These are phyloP conservation scores for Glyptemys insculpta DNA, from an alignment of 2,797 vertebrate genomes.

Conservation along the genomic window DNA sequence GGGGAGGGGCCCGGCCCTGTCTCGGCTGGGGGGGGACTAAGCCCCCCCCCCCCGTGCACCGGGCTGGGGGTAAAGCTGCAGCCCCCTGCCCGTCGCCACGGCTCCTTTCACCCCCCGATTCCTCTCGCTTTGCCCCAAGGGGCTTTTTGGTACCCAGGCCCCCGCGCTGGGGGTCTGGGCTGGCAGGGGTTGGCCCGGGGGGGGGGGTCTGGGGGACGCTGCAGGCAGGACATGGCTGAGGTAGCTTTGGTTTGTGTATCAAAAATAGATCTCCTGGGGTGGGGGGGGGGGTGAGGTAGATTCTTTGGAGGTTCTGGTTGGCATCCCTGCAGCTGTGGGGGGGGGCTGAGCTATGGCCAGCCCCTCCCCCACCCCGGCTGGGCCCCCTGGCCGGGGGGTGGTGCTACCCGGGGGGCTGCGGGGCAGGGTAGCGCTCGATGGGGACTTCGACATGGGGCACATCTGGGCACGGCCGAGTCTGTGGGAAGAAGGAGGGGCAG, in stretches of 20 bases:
- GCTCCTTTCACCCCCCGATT: too few species aligned
- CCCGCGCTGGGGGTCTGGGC: too few species aligned
- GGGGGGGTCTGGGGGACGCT: not conserved
- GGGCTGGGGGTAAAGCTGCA: not conserved
- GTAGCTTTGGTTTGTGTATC: slow-evolving; percentile 31
- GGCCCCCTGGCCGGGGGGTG: not conserved
- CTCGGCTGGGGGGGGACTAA: too few species aligned
- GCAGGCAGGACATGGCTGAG: not conserved
- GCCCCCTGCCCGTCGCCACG: not conserved
- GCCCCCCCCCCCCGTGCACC: too few species aligned
- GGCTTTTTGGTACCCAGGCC: not conserved
- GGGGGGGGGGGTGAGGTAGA: not conserved
- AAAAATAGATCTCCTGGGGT: not conserved
- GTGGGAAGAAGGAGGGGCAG: not conserved
- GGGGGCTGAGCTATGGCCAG: not conserved
- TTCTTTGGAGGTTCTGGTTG: slow-evolving; percentile 12
- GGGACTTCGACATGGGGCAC: not conserved
- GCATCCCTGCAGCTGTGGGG: not conserved
- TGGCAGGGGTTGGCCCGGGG: too few species aligned
- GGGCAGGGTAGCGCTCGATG: not conserved
- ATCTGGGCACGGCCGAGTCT: not conserved
- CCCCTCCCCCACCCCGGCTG: not conserved
- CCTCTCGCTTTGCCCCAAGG: not conserved
- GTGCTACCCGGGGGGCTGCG: not conserved
- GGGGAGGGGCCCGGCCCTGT: too few species aligned